Base-by-base conservation (phyloP, 2,797 vertebrate genomes). In the Siniperca obscura region DNA sequence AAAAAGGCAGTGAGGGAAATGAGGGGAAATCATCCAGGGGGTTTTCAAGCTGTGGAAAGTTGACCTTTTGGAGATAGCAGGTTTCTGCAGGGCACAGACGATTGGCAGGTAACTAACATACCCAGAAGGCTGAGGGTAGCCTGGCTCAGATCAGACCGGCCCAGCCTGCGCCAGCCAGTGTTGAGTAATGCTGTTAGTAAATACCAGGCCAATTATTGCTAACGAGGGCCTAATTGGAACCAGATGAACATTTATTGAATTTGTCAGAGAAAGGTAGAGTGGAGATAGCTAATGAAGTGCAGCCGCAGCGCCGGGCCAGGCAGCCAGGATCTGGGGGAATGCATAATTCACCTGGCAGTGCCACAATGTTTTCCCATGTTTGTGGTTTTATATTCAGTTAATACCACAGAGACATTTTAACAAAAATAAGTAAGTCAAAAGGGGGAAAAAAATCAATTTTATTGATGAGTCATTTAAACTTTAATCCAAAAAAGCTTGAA, bases 221-320 rank as follows among this genome's bases (percentile, higher is more conserved):
- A 95, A 95, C 89, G 90, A 90, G 87, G 83, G 74, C 86, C 89
- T 94, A 92, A 95, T 91, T 87, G 83, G 90, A 94, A 87, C 87
- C 94, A 96, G 90, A 90, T 91, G 92, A 90, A 82, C 82, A 84
- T 90, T 95, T 94, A 94, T 95, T 94, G 93, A 90, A 93, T 95
- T 95, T 94, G 93, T 93, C 92, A 92, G 90, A 76, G 80, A 88
- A 94, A 93, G 90, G 92, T 94, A 86, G 84, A 92, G 91, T 85
- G 83, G 87, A 90, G 89, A 89, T 86, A 78, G 91, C 73, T 92
- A 91, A 92, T 90, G 89, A 91, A 90, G 89, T 87, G 71, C 90
- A 92, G 87, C 88, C 85, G 38, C 60, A 67, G 87, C 59, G 27
- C 42, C 8, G 68, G 78, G 77, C 79, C 77, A 19, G 62, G 69